Base-by-base conservation (phyloP, 2,797 vertebrate species). In the Dendrocincla fuliginosa region DNA sequence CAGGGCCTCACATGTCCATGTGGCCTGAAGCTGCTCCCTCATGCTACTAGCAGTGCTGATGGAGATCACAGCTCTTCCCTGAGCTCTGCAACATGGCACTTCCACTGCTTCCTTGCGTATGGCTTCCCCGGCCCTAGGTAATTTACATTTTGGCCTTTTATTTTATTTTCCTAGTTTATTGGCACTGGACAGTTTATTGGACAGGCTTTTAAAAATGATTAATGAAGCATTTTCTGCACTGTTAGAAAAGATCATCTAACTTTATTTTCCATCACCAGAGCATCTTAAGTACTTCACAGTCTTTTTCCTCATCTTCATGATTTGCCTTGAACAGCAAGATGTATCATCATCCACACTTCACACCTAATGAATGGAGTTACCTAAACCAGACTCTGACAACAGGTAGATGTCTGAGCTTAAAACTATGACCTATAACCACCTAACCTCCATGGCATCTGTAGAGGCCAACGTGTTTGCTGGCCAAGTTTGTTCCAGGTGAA, bases 1-100 rank as follows among this genome's bases (percentile, higher is more conserved):
- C 18, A 13, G 0, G 0, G 30, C 42, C 56, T 70, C 32, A 41
- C 3, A 18, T 70, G 22, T 2, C 9, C 12, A 22, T 0, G 0
- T 3, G 60, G 30, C 33, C 35, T 28, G 32, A 28, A 67, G 23
- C 6, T 68, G 13, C 18, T 46, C 18, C 14, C 18, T 80, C 0
- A 0, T 16, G 37, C 37, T 73, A 41, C 11, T n/a, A 12, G 32
- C 6, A 6, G 23, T 33, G 50, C 20, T 65, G 42, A 32, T 15
- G 6, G 52, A 65, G 39, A 32, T 44, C 28, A 35, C 17, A 79
- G 42, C 47, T 76, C 46, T 56, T 50, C 22, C 56, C 23, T 11
- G 18, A 73, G 25, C 23, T 70, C 37, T 86, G 32, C 47, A 76
- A 10, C 14, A 7, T 4, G 5, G 16, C 2, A 4, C 10, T 56